Evolutionary conservation across 2,113 vertebrate species (phyloP), one percentile per base, ranked within the genome.

Genomic region (Nibea coibor): DNA sequence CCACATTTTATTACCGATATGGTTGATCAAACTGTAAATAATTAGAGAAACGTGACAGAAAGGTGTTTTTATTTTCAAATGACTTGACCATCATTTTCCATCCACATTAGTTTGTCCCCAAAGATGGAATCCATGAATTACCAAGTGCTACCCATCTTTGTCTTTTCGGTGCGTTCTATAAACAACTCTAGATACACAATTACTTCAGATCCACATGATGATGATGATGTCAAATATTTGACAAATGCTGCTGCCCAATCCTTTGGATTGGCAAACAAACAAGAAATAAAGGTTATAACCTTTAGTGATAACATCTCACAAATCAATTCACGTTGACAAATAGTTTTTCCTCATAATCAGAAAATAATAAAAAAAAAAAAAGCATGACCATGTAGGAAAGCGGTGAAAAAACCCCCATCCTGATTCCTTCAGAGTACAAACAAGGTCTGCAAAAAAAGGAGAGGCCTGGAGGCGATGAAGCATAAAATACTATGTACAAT

Each of bases 151-250:
- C 61, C 72, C 53, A 26, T 71, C 67, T 80, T 78, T 73, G 80
- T 78, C 69, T 72, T 83, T 85, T 88, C 84, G 84, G 68, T 85
- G 71, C 72, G 63, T 80, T 90, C 66, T 92, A 91, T 94, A 87
- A 89, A 94, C 91, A 93, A 75, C 89, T 83, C 45, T 94, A 88
- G 91, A 78, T 92, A 94, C 91, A 93, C 68, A 77, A 59, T 80
- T 75, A 78, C 61, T 76, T 91, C 81, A 87, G 42, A 73, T 79
- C 57, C 74, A 75, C 12, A 47, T 72, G 26, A 74, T 73, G 35
- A 39, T 39, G 69, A 47, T 68, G 24, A 77, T 74, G 70, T 81
- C 78, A 84, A 75, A 80, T 69, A 69, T 73, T 73, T 70, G 57
- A 87, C 68, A 77, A 70, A 59, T 61, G 45, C 80, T 80, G 83